A percentile compares a stretch with the other conserved stretches of the same genome.
Conservation (phyloP, 2,888 invertebrate species). For the Nectonema munidae region DNA sequence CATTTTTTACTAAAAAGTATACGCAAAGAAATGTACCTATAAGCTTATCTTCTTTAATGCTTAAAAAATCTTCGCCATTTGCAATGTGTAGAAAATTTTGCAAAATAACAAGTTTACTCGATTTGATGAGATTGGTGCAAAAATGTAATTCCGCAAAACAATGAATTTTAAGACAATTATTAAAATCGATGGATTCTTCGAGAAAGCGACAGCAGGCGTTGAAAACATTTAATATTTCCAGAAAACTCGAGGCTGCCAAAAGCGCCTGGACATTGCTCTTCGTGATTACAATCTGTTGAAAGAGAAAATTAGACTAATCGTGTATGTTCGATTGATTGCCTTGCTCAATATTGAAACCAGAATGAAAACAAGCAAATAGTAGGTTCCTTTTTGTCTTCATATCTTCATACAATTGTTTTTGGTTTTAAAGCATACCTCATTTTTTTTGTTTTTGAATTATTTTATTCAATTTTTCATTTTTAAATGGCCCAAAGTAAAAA, state of each 20-base stretch:
- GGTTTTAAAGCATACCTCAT: too few relatives aligned
- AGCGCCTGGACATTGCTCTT: conserved; percentile 25
- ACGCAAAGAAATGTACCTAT: conserved; percentile 1
- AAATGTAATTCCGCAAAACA: conserved; percentile 27
- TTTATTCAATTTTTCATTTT: too few relatives aligned
- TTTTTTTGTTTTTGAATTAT: too few relatives aligned
- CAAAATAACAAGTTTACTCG: conserved; percentile 24
- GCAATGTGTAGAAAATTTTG: conserved; percentile 10
- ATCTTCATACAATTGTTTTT: too few relatives aligned
- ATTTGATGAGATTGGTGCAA: conserved; percentile 25
- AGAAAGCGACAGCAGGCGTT: conserved; percentile 25
- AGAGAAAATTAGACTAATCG: too few relatives aligned
- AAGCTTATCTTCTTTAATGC: not conserved
- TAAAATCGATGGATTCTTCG: conserved; percentile 25
- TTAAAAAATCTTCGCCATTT: conserved; percentile 21
- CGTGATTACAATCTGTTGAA: conserved; percentile 22
- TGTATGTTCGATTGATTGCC: too few relatives aligned
- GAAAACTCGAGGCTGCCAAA: conserved; percentile 25
- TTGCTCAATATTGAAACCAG: too few relatives aligned
- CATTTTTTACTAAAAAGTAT: not conserved
- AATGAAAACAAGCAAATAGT: too few relatives aligned
- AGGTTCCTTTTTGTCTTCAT: too few relatives aligned
- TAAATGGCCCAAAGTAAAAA: too few relatives aligned
- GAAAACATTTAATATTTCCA: conserved; percentile 24
- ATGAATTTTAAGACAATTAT: conserved; percentile 28